A percentile compares a stretch with the other conserved stretches of the same genome.
phyloP scores from a whole-genome alignment of 1,140 invertebrate genomes.

The Trichogramma pretiosum region DNA sequence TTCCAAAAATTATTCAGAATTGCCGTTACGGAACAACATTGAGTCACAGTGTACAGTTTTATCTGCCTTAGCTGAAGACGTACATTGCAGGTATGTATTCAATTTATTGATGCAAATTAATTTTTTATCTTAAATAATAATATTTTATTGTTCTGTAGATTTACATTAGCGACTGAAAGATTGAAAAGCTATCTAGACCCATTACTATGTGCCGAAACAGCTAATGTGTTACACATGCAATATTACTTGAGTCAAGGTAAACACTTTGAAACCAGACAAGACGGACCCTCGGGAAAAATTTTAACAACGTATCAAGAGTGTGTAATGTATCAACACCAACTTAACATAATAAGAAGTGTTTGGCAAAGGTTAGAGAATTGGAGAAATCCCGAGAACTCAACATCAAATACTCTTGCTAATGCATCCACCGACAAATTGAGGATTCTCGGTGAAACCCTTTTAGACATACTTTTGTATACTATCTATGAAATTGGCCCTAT shows the following conservation, averaged over 20 bases:
- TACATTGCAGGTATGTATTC: constrained; percentile 59
- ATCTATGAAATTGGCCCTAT: constrained; percentile 50
- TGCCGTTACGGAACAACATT: no score
- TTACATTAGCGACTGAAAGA: constrained; percentile 74
- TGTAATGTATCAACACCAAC: constrained; percentile 68
- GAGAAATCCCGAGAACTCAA: constrained; percentile 31
- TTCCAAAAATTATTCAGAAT: no score
- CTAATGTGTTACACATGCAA: constrained; percentile 71
- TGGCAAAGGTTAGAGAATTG: constrained; percentile 60
- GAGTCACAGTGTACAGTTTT: constrained; percentile 50
- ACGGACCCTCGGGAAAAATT: constrained; percentile 59
- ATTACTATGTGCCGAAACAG: constrained; percentile 63
- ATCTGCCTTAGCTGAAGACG: constrained; percentile 62
- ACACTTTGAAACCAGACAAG: constrained; percentile 49
- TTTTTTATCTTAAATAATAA: neutral
- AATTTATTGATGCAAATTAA: constrained; percentile 11
- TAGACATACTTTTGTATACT: constrained; percentile 68
- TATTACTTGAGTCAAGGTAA: constrained; percentile 57
- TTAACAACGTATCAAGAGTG: constrained; percentile 74
- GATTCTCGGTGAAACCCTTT: constrained; percentile 66
- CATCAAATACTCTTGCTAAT: constrained; percentile 46
- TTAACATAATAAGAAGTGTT: constrained; percentile 66
- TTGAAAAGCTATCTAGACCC: constrained; percentile 67
- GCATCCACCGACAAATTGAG: constrained; percentile 69
- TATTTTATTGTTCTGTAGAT: constrained; percentile 33